Base-by-base conservation (phyloP, 1,140 invertebrate genomes). In the Nylanderia fulva region DNA sequence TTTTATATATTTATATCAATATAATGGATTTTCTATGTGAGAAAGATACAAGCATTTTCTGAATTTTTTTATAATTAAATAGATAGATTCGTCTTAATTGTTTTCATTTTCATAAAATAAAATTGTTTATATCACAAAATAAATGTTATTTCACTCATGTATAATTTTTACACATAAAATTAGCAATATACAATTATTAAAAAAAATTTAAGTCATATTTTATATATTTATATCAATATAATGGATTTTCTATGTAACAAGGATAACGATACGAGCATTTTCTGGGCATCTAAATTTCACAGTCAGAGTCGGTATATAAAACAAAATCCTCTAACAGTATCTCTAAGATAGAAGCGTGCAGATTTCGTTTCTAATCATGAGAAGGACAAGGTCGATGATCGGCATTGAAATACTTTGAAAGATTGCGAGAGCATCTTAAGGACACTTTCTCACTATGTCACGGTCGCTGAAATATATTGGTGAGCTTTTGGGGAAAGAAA, bases 341-440 rank as follows among this genome's bases (percentile, higher is more conserved):
- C 33, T 72, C n/a, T 29, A 39, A 39, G 4, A 42, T 6, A 7
- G 5, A 64, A 42, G 11, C 24, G 24, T 24, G 13, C 11, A 61
- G 39, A 56, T 72, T 74, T 33, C 3, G 4, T 52, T n/a, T 8
- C n/a, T 27, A 75, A 75, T n/a, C 27, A n/a, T 72, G n/a, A 52
- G 3, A 13, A 77, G 21, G 36, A 18, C 39, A 36, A 33, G n/a
- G 27, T 45, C 21, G 11, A 66, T 33, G 29, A 76, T 77, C 7
- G 18, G 3, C 39, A 48, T 2, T n/a, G 33, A 11, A 60, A 64
- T 48, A 29, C 1, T 21, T 66, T 13, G 60, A 48, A 77, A 48
- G 21, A 79, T 56, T 69, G 15, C 64, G 64, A 56, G 48, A 66
- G 48, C 29, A 29, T 7, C 13, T 71, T 69, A 80, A 71, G 64